Evolutionary conservation across 2,888 invertebrate species (phyloP).

Genomic region (Drosophila ustulata): DNA sequence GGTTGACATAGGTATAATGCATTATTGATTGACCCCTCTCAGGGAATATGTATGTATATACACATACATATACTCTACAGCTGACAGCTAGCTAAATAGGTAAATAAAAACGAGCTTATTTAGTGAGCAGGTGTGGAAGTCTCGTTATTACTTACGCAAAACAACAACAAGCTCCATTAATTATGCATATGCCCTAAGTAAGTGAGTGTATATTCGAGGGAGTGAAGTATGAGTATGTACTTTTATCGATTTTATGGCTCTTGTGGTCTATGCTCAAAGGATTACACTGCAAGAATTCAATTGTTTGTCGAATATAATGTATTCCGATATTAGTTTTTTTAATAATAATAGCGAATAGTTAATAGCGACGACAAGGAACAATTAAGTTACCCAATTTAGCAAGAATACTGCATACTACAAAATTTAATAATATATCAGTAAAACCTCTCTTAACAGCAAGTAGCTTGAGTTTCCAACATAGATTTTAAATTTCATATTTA

Average conservation of each 20-base stretch:
- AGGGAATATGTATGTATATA: too few species aligned
- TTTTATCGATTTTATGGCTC: constrained; percentile 41
- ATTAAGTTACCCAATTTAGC: too few species aligned
- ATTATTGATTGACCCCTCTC: constrained; percentile 47
- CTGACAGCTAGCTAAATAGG: neutral
- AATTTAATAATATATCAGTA: too few species aligned
- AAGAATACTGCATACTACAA: too few species aligned
- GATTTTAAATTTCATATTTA: too few species aligned
- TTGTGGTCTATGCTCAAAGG: neutral
- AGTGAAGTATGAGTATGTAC: constrained; percentile 17
- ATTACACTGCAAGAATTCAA: constrained; percentile 24
- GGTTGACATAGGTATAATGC: constrained; percentile 51
- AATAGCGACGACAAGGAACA: too few species aligned
- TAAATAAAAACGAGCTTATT: constrained; percentile 27
- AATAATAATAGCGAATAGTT: too few species aligned
- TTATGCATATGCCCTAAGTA: constrained; percentile 29
- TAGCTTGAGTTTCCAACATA: too few species aligned
- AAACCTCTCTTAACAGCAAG: too few species aligned
- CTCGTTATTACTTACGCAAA: constrained; percentile 33
- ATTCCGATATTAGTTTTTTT: too few species aligned
- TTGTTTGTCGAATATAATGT: neutral
- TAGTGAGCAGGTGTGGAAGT: constrained; percentile 44
- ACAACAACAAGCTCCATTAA: constrained; percentile 19
- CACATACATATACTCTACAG: neutral
- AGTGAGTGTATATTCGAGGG: constrained; percentile 6